Conservation (phyloP, 2,113 vertebrate species). For the Dromaius novaehollandiae region DNA sequence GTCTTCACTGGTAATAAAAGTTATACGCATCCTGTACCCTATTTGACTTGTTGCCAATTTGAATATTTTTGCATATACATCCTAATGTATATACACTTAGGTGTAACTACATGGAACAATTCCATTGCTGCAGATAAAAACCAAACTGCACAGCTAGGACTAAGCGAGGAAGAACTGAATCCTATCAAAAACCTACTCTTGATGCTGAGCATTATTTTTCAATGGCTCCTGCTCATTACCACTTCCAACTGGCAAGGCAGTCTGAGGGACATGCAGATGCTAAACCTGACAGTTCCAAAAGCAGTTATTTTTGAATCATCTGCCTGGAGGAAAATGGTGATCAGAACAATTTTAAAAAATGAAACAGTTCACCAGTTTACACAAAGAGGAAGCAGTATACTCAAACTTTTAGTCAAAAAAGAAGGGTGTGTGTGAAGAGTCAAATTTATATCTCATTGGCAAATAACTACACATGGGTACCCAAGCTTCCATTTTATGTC, state of each 20-base stretch:
- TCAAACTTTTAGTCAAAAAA: not conserved
- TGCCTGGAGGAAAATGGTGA: not conserved
- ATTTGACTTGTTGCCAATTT: not conserved
- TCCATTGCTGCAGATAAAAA: not conserved
- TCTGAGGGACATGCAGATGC: not conserved
- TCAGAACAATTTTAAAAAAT: not conserved
- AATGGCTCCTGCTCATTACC: not conserved
- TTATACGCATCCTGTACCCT: not conserved
- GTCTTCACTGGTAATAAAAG: not conserved
- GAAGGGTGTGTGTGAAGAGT: rapidly evolving
- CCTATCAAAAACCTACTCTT: not conserved
- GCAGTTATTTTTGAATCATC: not conserved
- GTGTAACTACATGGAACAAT: not conserved
- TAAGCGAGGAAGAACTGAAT: not conserved
- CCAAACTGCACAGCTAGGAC: not conserved
- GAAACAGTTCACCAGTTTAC: not conserved
- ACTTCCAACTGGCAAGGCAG: not conserved
- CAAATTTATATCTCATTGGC: not conserved
- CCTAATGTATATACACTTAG: not conserved
- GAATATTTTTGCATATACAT: not conserved
- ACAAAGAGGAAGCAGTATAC: not conserved
- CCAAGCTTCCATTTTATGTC: not conserved
- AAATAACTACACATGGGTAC: not conserved
- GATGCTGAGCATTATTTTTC: not conserved
- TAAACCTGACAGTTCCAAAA: not conserved